phyloP scores from a whole-genome alignment of 2,797 vertebrate species.

The Macropus fuliginosus region DNA sequence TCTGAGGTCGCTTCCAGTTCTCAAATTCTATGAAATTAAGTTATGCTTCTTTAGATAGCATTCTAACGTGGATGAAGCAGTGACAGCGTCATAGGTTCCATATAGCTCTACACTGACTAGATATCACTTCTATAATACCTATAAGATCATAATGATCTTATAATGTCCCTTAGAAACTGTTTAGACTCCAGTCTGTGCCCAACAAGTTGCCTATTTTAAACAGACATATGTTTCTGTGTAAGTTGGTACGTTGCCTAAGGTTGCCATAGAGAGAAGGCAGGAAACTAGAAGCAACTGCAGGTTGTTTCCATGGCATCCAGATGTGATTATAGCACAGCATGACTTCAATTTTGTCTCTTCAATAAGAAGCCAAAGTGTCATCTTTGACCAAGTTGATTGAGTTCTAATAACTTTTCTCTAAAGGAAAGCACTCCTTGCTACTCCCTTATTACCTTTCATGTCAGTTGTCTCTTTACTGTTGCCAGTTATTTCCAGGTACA shows the following conservation, averaged over 20 bases:
- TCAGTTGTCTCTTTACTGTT: conserved; percentile 10
- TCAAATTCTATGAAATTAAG: not conserved
- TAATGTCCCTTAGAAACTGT: not conserved
- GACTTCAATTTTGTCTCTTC: not conserved
- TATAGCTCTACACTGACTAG: not conserved
- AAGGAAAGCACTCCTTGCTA: conserved; percentile 11
- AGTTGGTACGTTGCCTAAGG: not conserved
- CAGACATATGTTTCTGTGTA: not conserved
- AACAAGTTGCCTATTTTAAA: not conserved
- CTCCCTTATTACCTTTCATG: not conserved
- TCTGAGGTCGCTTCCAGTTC: not conserved
- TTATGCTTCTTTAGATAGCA: not conserved
- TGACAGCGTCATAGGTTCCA: not conserved
- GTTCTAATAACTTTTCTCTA: conserved; percentile 25
- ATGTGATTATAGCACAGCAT: not conserved
- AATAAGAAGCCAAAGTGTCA: not conserved
- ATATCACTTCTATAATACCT: not conserved
- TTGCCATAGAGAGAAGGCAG: not conserved
- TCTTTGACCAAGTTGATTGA: not conserved
- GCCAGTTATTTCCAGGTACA: not conserved
- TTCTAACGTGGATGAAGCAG: not conserved
- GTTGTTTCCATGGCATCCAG: not conserved
- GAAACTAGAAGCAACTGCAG: not conserved
- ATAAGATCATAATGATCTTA: not conserved
- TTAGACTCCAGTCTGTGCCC: not conserved